Percentiles rank a stretch among this genome's conserved stretches.
Evolutionary conservation across 2,888 invertebrate species (phyloP).

Genomic region (Tenthredo amoena): DNA sequence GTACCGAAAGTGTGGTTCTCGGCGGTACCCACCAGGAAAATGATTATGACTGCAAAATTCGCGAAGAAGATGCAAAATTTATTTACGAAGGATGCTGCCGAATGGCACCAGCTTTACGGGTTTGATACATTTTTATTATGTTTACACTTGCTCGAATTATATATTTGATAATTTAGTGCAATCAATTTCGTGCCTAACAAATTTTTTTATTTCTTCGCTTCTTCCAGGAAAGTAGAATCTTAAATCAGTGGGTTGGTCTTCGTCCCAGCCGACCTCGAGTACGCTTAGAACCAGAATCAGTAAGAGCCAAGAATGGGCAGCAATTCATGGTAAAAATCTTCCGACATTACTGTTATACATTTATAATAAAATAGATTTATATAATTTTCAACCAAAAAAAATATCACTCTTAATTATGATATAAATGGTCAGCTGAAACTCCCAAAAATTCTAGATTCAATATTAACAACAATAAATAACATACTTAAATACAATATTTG

Average conservation of each 20-base stretch:
- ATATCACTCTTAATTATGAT: background rate
- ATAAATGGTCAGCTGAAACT: background rate
- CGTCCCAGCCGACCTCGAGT: constrained; percentile 85
- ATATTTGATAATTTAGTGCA: background rate
- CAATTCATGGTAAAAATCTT: constrained; percentile 62
- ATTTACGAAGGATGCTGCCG: constrained; percentile 83
- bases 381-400: background rate
- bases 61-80: constrained; percentile 80
- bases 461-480: background rate
- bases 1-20: constrained; percentile 83
- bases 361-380: background rate
- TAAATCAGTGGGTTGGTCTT: constrained; percentile 86
- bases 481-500: background rate
- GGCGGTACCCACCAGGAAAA: constrained; percentile 89
- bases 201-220: constrained; percentile 36
- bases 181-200: constrained; percentile 9
- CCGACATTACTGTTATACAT: background rate
- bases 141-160: constrained; percentile 6
- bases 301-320: constrained; percentile 60
- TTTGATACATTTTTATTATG: constrained; percentile 77
- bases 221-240: constrained; percentile 79
- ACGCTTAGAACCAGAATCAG: constrained; percentile 83
- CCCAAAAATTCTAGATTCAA: background rate
- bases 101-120: constrained; percentile 83
- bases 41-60: constrained; percentile 81